Conservation (phyloP, 2,113 vertebrate species). For the Siniperca knerii region DNA sequence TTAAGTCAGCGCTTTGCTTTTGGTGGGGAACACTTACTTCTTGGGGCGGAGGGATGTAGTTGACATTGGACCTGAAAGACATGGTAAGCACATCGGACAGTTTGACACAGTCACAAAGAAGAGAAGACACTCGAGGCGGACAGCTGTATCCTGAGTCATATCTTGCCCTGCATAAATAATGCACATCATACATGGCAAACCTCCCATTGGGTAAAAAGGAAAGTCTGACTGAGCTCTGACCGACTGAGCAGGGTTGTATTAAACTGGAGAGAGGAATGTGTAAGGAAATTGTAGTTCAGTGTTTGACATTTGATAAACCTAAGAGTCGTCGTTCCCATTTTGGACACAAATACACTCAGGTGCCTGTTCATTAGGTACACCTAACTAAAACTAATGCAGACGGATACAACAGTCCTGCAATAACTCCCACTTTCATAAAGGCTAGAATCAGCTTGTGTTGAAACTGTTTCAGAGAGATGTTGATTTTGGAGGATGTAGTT, state of each 20-base stretch:
- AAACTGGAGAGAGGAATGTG: background rate
- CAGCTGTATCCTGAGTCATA: constrained; percentile 66
- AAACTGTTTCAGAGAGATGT: too few relatives aligned
- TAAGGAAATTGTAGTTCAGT: too few relatives aligned
- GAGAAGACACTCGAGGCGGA: constrained; percentile 41
- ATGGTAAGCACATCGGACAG: constrained; percentile 40
- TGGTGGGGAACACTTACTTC: constrained; percentile 74
- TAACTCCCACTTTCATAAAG: too few relatives aligned
- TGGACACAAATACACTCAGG: too few relatives aligned
- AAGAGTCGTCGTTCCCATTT: too few relatives aligned
- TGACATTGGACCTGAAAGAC: constrained; percentile 80
- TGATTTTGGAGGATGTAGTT: too few relatives aligned
- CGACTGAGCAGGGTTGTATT: background rate
- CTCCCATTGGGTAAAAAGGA: constrained; percentile 31
- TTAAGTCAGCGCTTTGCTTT: constrained; percentile 24
- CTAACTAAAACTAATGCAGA: background rate
- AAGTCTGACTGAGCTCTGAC: background rate
- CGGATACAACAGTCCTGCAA: background rate
- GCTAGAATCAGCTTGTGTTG: background rate
- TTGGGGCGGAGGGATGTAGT: constrained; percentile 82
- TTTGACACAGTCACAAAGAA: constrained; percentile 43
- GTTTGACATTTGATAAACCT: background rate
- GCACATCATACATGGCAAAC: constrained; percentile 55
- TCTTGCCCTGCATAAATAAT: constrained; percentile 60
- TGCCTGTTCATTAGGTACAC: background rate